Base-by-base conservation (phyloP, 2,888 invertebrate genomes). In the Drosophila diplacantha region DNA sequence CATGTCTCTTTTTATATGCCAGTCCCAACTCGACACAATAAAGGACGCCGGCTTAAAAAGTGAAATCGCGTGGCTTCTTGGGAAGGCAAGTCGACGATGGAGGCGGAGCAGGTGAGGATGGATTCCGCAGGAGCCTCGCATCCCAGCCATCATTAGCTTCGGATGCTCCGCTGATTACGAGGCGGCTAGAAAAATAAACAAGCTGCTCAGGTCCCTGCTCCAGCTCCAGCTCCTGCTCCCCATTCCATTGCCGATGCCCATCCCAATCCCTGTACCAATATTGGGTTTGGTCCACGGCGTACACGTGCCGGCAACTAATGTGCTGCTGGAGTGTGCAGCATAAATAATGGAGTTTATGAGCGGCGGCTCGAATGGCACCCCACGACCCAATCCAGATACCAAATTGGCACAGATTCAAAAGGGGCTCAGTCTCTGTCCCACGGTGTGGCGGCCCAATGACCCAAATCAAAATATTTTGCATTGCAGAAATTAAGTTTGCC, bases 301-400 rank as follows among this genome's bases (percentile, higher is more conserved):
- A 62, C 68, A 68, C 67, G 67, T 68, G 67, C 71, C 50, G 39
- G 32, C 49, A 60, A 57, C 68, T 59, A 68, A 71, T 64, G 60
- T 65, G 70, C 64, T 64, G 72, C 57, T 58, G 68, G 64, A 64
- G 63, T 57, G 58, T 50, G 50, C 41, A 69, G 60, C 66, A 73
- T 69, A 75, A 71, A 79, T 79, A 75, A 76, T 71, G 53, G 63
- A 76, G 71, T 73, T 79, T 66, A 71, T 64, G 59, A 55, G 47
- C 57, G 41, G 26, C 46, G 37, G 35, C 41, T 49, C 24, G 38
- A 51, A 29, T 20, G 34, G 34, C 47, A 22, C 22, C 62, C 18
- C 29, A 22, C 26, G 24, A 26, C 35, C 66, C 38, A 32, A 38
- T 22, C 43, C 60, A 26, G 26, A 43, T 18, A 56, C 66, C n/a